Base-by-base conservation (phyloP, 2,113 vertebrate species). In the Tretioscincus oriximinensis region DNA sequence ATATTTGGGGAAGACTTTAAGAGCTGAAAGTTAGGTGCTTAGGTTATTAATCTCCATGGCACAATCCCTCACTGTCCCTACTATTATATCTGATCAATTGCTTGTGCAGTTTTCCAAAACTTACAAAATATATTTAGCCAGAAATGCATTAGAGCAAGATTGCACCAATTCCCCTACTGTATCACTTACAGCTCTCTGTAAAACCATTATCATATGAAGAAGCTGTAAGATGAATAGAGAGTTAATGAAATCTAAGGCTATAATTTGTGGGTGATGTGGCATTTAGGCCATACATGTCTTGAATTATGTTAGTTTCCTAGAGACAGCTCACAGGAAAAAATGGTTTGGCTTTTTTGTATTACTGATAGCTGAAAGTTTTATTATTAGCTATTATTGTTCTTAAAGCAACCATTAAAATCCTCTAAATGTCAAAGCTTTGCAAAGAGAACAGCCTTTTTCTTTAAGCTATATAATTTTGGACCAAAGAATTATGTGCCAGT, bases 381-480 rank as follows among this genome's bases (percentile, higher is more conserved):
- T 84, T 84, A 82, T 41, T 45, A 77, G 61, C 77, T 22, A 65
- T 80, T 70, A 71, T 84, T 84, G 77, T 80, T 82, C 47, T 84
- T 84, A 82, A 82, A 81, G 20, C 9, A 80, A 69, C 41, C 12
- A 81, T 88, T 84, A 77, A 85, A 86, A 28, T 47, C 2, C 5
- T 76, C 5, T 72, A 85, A 86, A 85, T 84, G 49, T 76, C 47
- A 69, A 35, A 6, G 4, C 81, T 86, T 81, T 72, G 35, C 31
- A 0, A 76, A 76, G 73, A 70, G 66, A 70, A 35, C 73, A n/a
- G 82, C 85, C 82, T 22, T 86, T 21, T 84, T 80, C 35, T 31
- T 82, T 79, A 70, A 73, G 64, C 35, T 76, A 14, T 73, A 10
- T 66, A 84, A 76, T 29, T 79, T 64, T 22, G 60, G 85, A 0